These are phyloP conservation scores for Zoanthus sansibaricus DNA, from an alignment of 92 coral and sea anemone species.

Conservation along the genomic window DNA sequence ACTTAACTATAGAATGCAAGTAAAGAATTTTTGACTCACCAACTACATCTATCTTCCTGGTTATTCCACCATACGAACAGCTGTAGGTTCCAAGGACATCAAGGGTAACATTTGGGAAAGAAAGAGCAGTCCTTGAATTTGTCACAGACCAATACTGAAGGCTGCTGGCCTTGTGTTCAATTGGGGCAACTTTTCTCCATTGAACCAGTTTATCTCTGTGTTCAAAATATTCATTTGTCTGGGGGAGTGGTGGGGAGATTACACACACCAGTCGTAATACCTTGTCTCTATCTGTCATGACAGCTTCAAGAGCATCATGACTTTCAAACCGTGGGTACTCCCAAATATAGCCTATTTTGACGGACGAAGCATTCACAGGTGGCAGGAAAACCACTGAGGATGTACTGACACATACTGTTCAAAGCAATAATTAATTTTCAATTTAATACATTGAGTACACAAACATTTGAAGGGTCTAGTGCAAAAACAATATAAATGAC, in stretches of 20 bases:
- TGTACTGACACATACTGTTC: background rate
- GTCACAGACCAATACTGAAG: slow-evolving; percentile 80
- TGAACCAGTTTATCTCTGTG: slow-evolving; percentile 72
- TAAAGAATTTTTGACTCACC: slow-evolving; percentile 61
- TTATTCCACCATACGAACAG: slow-evolving; percentile 80
- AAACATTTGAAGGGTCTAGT: no score
- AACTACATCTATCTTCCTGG: slow-evolving; percentile 70
- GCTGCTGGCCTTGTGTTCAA: slow-evolving; percentile 48
- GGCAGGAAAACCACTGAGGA: slow-evolving; percentile 9
- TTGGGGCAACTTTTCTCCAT: slow-evolving; percentile 76
- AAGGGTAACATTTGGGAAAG: slow-evolving; percentile 66
- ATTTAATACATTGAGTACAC: no score
- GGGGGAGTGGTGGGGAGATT: slow-evolving; percentile 86
- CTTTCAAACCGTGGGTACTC: slow-evolving; percentile 74
- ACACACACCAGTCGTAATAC: slow-evolving; percentile 74
- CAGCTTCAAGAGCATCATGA: slow-evolving; percentile 64
- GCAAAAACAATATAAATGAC: no score
- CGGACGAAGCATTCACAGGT: slow-evolving; percentile 71
- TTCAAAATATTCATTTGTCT: slow-evolving; percentile 55
- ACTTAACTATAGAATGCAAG: no score
- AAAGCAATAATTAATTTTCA: no score
- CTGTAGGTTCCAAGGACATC: slow-evolving; percentile 79
- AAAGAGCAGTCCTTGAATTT: slow-evolving; percentile 74
- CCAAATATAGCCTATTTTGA: slow-evolving; percentile 80
- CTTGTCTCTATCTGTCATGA: slow-evolving; percentile 59